Evolutionary conservation across 2,113 vertebrate genomes (phyloP), one percentile per base, ranked within the genome.

Genomic region (Ochotona princeps): DNA sequence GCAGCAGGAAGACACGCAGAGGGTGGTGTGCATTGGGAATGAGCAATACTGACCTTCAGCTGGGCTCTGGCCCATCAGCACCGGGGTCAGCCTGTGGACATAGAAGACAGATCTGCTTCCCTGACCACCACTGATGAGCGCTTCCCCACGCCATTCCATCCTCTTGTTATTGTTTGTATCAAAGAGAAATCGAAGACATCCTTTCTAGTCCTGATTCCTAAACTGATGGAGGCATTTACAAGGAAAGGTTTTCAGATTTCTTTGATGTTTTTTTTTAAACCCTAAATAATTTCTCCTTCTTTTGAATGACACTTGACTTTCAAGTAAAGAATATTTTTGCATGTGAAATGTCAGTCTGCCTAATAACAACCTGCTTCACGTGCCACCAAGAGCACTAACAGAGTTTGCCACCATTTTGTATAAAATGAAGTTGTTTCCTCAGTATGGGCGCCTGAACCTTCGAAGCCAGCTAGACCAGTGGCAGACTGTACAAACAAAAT

Each of bases 301-400:
- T 96, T 93, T 91, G 94, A 96, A 83, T 89, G 95, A 54, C 95
- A 91, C 47, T 90, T 95, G 92, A 78, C 92, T 95, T 91, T 95
- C 93, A 94, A 89, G 87, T 65, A 78, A 93, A 87, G 95, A 94
- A 69, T 88, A 70, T 92, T 84, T 89, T 94, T 96, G 89, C 89
- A 75, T 73, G 95, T 44, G 73, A 94, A 92, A 96, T 94, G 95
- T 96, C 94, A 89, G 51, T 87, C 89, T 38, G 23, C 63, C 96
- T 94, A 93, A 95, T 96, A 96, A 95, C 95, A 89, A 87, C 89
- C 87, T 54, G 87, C 84, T 85, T 94, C 85, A 94, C 63, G 87
- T 67, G 90, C 73, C 44, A 49, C 70, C 9, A 57, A 95, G 87
- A 79, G 91, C 84, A 32, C 81, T 79, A 90, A 90, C 85, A 85